phyloP scores from a whole-genome alignment of 2,113 vertebrate species.

The Arothron firmamentum region DNA sequence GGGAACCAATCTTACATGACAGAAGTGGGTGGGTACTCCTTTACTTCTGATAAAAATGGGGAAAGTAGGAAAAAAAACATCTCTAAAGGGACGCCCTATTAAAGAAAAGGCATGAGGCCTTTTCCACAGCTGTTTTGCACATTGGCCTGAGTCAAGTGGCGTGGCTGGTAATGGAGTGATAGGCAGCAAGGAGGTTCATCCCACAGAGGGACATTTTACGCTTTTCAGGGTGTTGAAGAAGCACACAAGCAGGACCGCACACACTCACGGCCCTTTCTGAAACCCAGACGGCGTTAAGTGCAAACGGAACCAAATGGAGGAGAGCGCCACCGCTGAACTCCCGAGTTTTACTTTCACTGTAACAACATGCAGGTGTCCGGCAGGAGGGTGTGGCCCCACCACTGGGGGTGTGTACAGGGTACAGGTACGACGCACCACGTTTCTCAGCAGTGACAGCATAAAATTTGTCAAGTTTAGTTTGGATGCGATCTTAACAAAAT shows the following conservation, averaged over 20 bases:
- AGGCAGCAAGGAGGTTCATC: constrained; percentile 61
- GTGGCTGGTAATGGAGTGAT: constrained; percentile 71
- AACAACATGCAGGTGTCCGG: background rate
- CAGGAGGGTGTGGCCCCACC: background rate
- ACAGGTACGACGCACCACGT: too few species aligned
- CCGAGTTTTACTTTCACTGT: background rate
- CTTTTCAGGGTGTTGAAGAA: constrained; percentile 66
- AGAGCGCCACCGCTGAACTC: background rate
- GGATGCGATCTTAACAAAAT: too few species aligned
- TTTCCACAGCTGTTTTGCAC: constrained; percentile 80
- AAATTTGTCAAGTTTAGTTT: too few species aligned
- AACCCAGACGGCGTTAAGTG: background rate
- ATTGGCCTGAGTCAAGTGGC: constrained; percentile 65
- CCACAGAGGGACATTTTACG: constrained; percentile 62
- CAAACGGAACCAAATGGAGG: background rate
- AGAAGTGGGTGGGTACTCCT: constrained; percentile 80
- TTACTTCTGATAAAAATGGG: constrained; percentile 78
- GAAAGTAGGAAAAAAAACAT: constrained; percentile 72
- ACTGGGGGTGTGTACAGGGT: background rate
- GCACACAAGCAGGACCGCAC: constrained; percentile 60
- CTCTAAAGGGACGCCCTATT: constrained; percentile 76
- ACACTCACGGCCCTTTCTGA: constrained; percentile 30
- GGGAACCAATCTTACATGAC: constrained; percentile 80
- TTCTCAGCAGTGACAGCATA: too few species aligned
- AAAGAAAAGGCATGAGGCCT: constrained; percentile 72